Evolutionary conservation across 2,797 vertebrate species (phyloP), one percentile per base, ranked within the genome.

Genomic region (Protonibea diacanthus): DNA sequence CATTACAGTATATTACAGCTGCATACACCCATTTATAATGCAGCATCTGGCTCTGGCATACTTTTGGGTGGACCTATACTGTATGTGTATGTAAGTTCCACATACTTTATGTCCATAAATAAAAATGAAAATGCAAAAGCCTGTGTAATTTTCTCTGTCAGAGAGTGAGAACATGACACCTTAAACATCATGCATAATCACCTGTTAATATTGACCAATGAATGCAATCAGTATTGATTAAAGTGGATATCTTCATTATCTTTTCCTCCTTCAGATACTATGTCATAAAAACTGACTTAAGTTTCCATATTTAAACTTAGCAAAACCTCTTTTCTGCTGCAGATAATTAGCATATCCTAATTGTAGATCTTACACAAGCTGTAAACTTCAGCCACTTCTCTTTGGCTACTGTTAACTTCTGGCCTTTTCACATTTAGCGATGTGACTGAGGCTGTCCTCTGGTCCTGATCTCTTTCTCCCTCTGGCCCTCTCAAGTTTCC

Each of bases 11-110:
- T 45, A 76, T 69, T 80, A 74, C 81, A 88, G 88, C 88, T 88
- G 86, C 63, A 90, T 85, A 88, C 72, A 88, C 88, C 86, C 84
- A 85, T 86, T 83, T 86, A 79, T 83, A 92, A 79, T 78, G 69
- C 49, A 64, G 49, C 27, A 47, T 68, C 74, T 88, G 83, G 88
- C 82, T 79, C 62, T 61, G 64, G 52, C 48, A 51, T 38, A 66
- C 23, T 67, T 69, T 45, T 69, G 75, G 75, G 70, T 81, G 77
- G 75, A 85, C 56, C 53, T 57, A 53, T 61, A 49, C 29, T 47
- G 44, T 40, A 49, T 74, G 42, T 48, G 45, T 49, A 56, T 64
- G n/a, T 25, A 56, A 70, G 21, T 63, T 75, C 44, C 40, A 42
- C 38, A 57, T 58, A 14, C 42, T 44, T 12, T 14, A 52, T 44